These are phyloP conservation scores for Myripristis jacobus DNA, from an alignment of 2,797 vertebrate genomes.

Conservation along the genomic window DNA sequence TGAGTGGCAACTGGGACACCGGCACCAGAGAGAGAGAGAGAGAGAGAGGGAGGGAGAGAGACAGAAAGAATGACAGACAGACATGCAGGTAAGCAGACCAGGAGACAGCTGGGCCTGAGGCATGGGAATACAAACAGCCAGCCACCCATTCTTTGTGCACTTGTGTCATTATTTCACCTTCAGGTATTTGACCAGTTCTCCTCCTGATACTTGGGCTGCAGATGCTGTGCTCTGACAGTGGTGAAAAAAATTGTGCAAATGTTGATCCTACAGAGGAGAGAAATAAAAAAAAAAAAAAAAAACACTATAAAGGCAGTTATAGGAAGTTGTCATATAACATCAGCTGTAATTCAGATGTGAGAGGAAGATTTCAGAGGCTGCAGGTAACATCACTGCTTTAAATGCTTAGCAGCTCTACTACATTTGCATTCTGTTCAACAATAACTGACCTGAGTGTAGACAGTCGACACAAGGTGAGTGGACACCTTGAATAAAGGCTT, in stretches of 20 bases:
- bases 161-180: constrained; percentile 85
- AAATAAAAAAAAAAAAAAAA: too few species aligned
- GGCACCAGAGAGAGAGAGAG: background rate
- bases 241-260: constrained; percentile 98
- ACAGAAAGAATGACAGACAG: background rate
- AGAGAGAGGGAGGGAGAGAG: background rate
- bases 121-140: background rate
- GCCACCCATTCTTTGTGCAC: background rate
- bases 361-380: background rate
- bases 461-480: constrained; percentile 95
- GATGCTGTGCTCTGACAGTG: constrained; percentile 91
- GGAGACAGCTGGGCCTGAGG: background rate
- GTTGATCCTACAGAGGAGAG: constrained; percentile 89
- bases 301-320: too few species aligned
- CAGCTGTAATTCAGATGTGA: too few species aligned
- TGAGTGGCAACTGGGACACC: constrained; percentile 11
- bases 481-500: constrained; percentile 93
- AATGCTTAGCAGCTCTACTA: background rate
- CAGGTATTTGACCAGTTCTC: constrained; percentile 95
- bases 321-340: too few species aligned
- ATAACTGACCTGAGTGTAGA: constrained; percentile 93
- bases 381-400: background rate
- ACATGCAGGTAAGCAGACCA: background rate
- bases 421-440: background rate
- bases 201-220: constrained; percentile 85